Base-by-base conservation (phyloP, 2,888 invertebrate species). In the Drosophila meridiana region DNA sequence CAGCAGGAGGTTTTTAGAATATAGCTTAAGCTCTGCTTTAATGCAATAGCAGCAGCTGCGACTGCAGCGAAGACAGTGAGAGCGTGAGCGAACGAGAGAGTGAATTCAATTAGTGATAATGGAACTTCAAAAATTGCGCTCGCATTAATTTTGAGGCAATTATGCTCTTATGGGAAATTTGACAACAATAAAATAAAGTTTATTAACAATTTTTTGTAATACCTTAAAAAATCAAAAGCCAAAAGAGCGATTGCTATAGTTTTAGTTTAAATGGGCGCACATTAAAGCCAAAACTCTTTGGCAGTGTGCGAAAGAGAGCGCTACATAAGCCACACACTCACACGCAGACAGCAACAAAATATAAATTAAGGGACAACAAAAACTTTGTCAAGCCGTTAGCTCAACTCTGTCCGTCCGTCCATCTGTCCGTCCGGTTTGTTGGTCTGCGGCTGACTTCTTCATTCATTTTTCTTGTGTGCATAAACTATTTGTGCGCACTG, bases 181-280 rank as follows among this genome's bases (percentile, higher is more conserved):
- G 0, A 6, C 14, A 14, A 14, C 6, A 40, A 40, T 40, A 40
- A 40, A 14, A 40, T 1, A n/a, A 40, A 34, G 14, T 40, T 14
- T 14, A 2, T 40, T 14, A 38, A 14, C 38, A 5, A 38, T 13
- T 13, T 38, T 40, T 40, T 40, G 14, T 14, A 55, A 14, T 20
- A 20, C n/a, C 67, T 34, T 36, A 30, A n/a, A 43, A 52, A 73
- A 63, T 60, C 67, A 73, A 36, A 53, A 75, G 28, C 42, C 58
- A 59, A 58, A 67, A 71, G 74, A 83, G 76, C 80, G 80, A 78
- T 89, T 76, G 76, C 76, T 73, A 64, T 66, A 78, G 84, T 71
- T 76, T 83, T 68, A 74, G 85, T 74, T 87, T 84, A 89, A 84
- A 84, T 84, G 68, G 74, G 68, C 85, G 53, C 84, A 84, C 82